Percentiles rank a stretch among this genome's conserved stretches.
Conservation (phyloP, 2,797 vertebrate species). For the Ispidina lecontei region DNA sequence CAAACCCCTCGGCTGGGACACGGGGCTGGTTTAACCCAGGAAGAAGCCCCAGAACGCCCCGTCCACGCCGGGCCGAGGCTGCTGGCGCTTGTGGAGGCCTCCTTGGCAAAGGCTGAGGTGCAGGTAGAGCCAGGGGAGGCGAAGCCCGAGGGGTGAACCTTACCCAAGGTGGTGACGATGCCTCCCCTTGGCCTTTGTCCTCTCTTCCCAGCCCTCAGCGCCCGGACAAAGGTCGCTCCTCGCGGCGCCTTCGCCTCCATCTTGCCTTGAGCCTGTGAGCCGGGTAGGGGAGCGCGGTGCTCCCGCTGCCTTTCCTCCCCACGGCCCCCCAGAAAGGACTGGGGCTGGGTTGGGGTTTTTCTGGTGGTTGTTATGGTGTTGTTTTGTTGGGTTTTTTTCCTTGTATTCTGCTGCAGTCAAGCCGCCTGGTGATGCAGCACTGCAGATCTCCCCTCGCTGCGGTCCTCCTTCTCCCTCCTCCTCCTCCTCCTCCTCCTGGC, state of each 20-base stretch:
- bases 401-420: constrained; percentile 44
- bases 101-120: constrained; percentile 23
- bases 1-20: not conserved
- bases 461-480: not conserved
- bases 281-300: fast-evolving
- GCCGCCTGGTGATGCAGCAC: constrained; percentile 47
- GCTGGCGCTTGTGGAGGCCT: constrained; percentile 4
- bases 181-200: constrained; percentile 3
- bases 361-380: not conserved
- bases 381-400: not conserved
- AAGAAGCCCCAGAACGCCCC: not conserved
- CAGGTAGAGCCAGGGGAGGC: not conserved
- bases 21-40: not conserved
- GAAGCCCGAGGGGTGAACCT: not conserved
- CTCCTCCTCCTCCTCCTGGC: not conserved
- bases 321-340: not conserved
- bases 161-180: not conserved
- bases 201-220: not conserved
- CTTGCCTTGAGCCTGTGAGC: not conserved
- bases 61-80: not conserved
- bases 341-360: not conserved
- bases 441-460: constrained; percentile 49
- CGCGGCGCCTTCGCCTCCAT: not conserved
- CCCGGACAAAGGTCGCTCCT: constrained; percentile 4
- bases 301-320: not conserved